Evolutionary conservation across 1,140 invertebrate genomes (phyloP), one percentile per base, ranked within the genome.

Genomic region (Pemphigus obesinymphae): DNA sequence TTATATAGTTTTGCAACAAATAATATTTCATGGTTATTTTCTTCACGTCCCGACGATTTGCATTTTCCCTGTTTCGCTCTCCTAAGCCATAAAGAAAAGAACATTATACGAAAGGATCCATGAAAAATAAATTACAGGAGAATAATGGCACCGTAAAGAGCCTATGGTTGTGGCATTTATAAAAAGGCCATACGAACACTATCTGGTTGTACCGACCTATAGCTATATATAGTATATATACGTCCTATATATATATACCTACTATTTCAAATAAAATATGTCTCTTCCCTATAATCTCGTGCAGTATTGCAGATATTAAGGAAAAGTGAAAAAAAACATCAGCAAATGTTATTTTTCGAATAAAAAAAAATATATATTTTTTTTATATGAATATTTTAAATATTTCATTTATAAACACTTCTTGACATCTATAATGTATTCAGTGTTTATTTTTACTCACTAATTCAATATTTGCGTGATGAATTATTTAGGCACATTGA

Each of bases 21-120:
- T 58, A 78, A 78, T 78, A 78, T 78, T 78, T 78, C 75, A 78
- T 29, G 75, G 75, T 78, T 58, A 78, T 75, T 53, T 75, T 75
- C 31, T 55, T 78, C 50, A 40, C 75, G 31, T 78, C 53, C 40
- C n/a, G 53, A 29, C 48, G 75, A 78, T 78, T 78, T 78, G 75
- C 75, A 78, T 78, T 78, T 53, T 34, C 53, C 75, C 34, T 58
- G 53, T 78, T 55, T 55, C 34, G 31, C n/a, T 17, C 53, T 53
- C n/a, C 48, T n/a, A 78, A 58, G 37, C 48, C 48, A 78, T 55
- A 78, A 78, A 78, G n/a, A 58, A 70, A 70, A 70, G 68, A 43
- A 23, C 68, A 43, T 70, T 70, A 76, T 37, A 37, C 75, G 29
- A 78, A 78, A 58, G 50, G n/a, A 78, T 78, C 75, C 75, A 78